phyloP scores from a whole-genome alignment of 35 echinoderm and acorn worm species.

The Ophioderma brevispina region DNA sequence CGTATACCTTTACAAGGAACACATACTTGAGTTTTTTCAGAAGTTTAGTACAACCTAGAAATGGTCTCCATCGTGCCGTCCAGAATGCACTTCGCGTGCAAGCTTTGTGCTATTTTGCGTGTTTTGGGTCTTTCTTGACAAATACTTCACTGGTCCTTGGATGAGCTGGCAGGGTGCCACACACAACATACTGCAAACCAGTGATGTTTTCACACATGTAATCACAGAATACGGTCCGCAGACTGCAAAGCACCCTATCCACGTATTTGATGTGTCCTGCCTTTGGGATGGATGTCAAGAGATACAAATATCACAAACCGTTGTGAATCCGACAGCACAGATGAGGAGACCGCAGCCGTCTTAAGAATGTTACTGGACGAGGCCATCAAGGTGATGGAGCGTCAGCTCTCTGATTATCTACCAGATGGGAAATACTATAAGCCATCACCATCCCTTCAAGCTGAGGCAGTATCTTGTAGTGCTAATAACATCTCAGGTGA shows the following conservation, averaged over 20 bases:
- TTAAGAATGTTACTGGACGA: background rate
- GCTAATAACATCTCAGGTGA: slow-evolving; percentile 29
- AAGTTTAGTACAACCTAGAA: background rate
- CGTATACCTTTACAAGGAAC: too few relatives aligned
- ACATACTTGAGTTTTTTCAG: too few relatives aligned
- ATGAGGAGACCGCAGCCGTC: background rate
- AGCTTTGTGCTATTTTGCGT: background rate
- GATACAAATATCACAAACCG: background rate
- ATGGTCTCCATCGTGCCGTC: background rate
- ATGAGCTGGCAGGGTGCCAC: background rate
- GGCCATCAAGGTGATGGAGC: background rate
- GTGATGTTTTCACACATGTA: background rate
- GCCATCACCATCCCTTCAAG: background rate
- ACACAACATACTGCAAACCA: background rate
- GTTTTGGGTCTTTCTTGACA: background rate
- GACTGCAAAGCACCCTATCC: background rate
- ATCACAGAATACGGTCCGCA: background rate
- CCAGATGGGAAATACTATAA: background rate
- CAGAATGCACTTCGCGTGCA: background rate
- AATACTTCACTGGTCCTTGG: background rate
- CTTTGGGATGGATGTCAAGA: background rate
- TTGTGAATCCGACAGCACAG: background rate
- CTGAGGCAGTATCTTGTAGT: slow-evolving; percentile 5
- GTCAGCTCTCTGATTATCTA: background rate
- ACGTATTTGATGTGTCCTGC: background rate